Percentiles rank a stretch among this genome's conserved stretches.
Evolutionary conservation across 2,888 invertebrate species (phyloP).

Genomic region (Ophioninae sp.): DNA sequence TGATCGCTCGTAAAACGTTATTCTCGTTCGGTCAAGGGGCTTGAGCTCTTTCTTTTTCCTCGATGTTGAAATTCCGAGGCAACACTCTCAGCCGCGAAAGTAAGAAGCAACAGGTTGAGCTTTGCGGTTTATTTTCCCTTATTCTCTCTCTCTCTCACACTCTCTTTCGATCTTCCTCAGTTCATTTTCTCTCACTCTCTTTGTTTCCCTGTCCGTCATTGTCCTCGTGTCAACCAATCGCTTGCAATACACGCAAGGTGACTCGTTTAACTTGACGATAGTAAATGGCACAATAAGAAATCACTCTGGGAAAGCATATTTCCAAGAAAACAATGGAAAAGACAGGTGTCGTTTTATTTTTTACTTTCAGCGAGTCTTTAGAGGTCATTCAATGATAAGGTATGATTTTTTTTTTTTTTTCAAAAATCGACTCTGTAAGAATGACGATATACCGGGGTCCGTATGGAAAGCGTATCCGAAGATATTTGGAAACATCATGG

Average conservation of each 20-base stretch:
- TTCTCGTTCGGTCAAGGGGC: slow-evolving; percentile 16
- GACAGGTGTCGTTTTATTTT: not conserved
- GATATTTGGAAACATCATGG: not conserved
- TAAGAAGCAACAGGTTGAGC: slow-evolving; percentile 65
- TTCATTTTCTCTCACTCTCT: not conserved
- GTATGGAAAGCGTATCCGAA: not conserved
- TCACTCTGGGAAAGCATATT: not conserved
- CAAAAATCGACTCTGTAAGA: no score
- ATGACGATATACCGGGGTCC: not conserved
- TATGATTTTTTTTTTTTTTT: no score
- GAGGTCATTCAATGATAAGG: not conserved
- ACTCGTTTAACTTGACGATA: not conserved
- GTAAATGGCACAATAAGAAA: not conserved
- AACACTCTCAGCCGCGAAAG: slow-evolving; percentile 57
- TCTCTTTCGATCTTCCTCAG: not conserved
- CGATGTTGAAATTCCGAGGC: slow-evolving; percentile 49
- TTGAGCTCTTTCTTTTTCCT: slow-evolving; percentile 2
- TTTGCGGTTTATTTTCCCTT: slow-evolving; percentile 41
- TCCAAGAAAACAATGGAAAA: not conserved
- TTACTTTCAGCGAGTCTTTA: not conserved
- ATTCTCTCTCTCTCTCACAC: slow-evolving; percentile 35
- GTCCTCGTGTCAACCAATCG: slow-evolving; percentile 41
- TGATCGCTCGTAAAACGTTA: slow-evolving; percentile 13
- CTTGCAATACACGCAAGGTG: slow-evolving; percentile 22
- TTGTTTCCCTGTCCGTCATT: slow-evolving; percentile 12